Conservation (phyloP, 2,888 invertebrate species). For the Diabrotica balteata region DNA sequence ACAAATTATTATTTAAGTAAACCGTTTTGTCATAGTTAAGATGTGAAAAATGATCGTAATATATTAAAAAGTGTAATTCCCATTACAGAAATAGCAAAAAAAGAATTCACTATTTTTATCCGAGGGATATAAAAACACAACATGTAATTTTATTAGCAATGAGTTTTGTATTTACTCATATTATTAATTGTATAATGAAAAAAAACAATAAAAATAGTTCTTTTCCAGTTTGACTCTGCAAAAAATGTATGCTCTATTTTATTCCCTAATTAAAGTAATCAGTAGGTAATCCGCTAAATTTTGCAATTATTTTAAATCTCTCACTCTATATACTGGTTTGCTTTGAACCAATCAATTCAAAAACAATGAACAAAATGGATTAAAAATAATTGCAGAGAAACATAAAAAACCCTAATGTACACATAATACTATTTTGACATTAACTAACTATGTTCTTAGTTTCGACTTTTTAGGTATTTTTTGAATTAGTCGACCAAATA, state of each 20-base stretch:
- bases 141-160: no score
- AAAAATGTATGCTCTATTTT: slow-evolving; percentile 34
- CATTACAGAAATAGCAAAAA: no score
- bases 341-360: slow-evolving; percentile 5
- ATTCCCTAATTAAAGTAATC: slow-evolving; percentile 44
- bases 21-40: no score
- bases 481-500: slow-evolving; percentile 17
- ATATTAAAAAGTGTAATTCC: no score
- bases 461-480: slow-evolving; percentile 20
- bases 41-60: no score
- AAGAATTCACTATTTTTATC: no score
- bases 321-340: slow-evolving; percentile 27
- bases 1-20: no score
- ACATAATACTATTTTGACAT: slow-evolving; percentile 60
- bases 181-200: no score
- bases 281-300: slow-evolving; percentile 33
- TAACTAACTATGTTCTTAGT: slow-evolving; percentile 58
- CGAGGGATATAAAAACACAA: no score
- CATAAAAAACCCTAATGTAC: slow-evolving; percentile 43
- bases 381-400: slow-evolving; percentile 41
- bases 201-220: slow-evolving; percentile 9
- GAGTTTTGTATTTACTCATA: no score
- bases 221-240: slow-evolving; percentile 13
- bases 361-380: slow-evolving; percentile 27
- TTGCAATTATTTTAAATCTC: slow-evolving; percentile 40